Conservation (phyloP, 2,113 vertebrate genomes). For the Psophia crepitans region DNA sequence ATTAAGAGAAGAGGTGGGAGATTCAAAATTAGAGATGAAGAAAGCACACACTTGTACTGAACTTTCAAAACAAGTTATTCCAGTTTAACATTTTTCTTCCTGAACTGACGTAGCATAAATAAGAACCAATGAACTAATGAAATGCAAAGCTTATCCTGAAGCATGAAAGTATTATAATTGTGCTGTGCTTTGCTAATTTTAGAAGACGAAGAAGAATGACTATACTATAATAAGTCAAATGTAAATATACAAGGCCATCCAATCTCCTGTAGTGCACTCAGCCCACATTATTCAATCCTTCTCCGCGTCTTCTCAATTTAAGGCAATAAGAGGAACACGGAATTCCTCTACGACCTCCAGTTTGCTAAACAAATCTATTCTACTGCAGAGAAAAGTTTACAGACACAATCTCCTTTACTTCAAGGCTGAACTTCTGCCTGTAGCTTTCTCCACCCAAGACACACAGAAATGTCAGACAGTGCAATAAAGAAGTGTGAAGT, state of each 20-base stretch:
- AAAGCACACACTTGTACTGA: slow-evolving; percentile 50
- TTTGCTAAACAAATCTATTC: neutral
- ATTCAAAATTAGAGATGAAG: slow-evolving; percentile 36
- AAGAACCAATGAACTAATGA: slow-evolving; percentile 48
- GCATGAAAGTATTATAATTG: slow-evolving; percentile 62
- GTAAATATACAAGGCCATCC: slow-evolving; percentile 15
- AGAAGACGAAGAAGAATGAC: slow-evolving; percentile 33
- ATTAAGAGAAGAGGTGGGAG: neutral
- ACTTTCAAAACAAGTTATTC: slow-evolving; percentile 65
- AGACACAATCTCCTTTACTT: neutral
- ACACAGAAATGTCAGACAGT: neutral
- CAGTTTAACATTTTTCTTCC: slow-evolving; percentile 56
- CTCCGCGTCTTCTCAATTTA: neutral
- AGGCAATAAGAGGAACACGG: neutral
- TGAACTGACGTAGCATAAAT: slow-evolving; percentile 52
- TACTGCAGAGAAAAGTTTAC: neutral
- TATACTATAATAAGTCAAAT: slow-evolving; percentile 31
- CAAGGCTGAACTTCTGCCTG: neutral
- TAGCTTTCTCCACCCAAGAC: neutral
- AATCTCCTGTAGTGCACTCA: neutral
- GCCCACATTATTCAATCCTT: neutral
- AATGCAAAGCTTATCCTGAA: slow-evolving; percentile 59
- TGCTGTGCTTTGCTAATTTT: slow-evolving; percentile 62
- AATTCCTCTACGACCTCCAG: neutral
- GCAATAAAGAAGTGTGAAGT: neutral